Conservation (phyloP, 2,888 invertebrate species). For the Drosophila rellima region DNA sequence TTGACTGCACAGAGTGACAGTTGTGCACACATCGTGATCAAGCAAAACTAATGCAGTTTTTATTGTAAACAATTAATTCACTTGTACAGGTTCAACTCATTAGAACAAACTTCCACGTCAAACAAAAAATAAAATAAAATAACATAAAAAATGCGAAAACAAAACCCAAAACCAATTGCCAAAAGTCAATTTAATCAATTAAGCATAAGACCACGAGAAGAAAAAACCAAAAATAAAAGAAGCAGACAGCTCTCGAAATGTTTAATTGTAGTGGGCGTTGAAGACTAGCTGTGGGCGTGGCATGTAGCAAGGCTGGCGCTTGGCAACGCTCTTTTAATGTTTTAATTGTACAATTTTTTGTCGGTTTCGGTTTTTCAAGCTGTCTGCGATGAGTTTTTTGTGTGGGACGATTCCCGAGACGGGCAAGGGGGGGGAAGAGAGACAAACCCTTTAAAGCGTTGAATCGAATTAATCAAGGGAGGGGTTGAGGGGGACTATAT, state of each 20-base stretch:
- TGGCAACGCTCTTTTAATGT: conserved; percentile 41
- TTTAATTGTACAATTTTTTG: conserved; percentile 47
- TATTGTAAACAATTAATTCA: conserved; percentile 32
- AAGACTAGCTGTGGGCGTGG: conserved; percentile 29
- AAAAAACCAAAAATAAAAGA: conserved; percentile 3
- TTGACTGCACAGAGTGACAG: conserved; percentile 25
- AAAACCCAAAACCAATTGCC: conserved; percentile 13
- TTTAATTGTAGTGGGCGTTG: conserved; percentile 27
- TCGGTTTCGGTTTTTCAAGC: conserved; percentile 11
- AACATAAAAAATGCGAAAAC: too few relatives aligned
- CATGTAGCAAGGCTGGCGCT: conserved; percentile 33
- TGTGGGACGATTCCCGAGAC: conserved; percentile 17
- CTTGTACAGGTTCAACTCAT: conserved; percentile 27
- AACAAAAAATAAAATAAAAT: conserved; percentile 2
- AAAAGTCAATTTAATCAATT: conserved; percentile 48
- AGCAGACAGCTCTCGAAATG: conserved; percentile 25
- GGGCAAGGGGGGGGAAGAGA: neutral
- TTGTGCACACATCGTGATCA: conserved; percentile 28
- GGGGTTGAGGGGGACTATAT: conserved; percentile 1
- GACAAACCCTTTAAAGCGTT: conserved; percentile 42
- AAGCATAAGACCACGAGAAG: conserved; percentile 26
- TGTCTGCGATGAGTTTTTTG: conserved; percentile 16
- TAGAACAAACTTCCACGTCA: conserved; percentile 4
- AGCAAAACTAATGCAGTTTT: conserved; percentile 18
- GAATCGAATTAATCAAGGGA: conserved; percentile 32